Evolutionary conservation across 2,797 vertebrate species (phyloP), one percentile per base, ranked within the genome.

Genomic region (Characodon lateralis): DNA sequence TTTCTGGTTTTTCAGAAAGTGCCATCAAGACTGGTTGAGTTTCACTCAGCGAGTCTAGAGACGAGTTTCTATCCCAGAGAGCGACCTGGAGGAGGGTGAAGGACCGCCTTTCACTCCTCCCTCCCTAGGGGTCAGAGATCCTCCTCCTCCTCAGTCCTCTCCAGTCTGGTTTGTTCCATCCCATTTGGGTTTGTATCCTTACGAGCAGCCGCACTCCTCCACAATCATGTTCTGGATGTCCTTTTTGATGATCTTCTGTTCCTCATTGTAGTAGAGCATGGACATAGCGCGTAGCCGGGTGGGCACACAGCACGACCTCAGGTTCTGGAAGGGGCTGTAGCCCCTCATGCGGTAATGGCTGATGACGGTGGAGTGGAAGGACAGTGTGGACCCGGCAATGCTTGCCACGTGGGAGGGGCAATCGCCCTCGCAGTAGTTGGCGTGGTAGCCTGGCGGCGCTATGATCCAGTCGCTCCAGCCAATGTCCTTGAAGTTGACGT

Each of bases 401-500:
- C 98, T 97, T 3, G 97, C 96, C 92, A 98, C 96, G 18, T 99
- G 97, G 81, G 96, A 97, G 5, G 98, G 97, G 83, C 98, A 99
- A 85, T 99, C 98, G 0, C 98, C 98, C 94, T 99, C 98, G 0
- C 98, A 99, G 95, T 99, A 99, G 94, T 99, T 99, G 93, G 98
- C 98, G 0, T 99, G 97, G 85, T 99, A 99, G 63, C 98, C 98
- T 0, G 95, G 93, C 26, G 98, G 98, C 1, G 98, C 98, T 65
- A 99, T 99, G 94, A 99, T 99, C 98, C 98, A 99, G 95, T 99
- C 98, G 77, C 96, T 98, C 98, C 98, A 99, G 90, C 98, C 98
- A 80, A 99, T 99, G 94, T 99, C 98, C 87, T 98, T 99, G 94
- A 99, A 99, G 90, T 97, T 98, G 78, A 99, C 97, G 74, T 96